Evolutionary conservation across 2,113 vertebrate species (phyloP).

Genomic region (Bujurquina vittata): DNA sequence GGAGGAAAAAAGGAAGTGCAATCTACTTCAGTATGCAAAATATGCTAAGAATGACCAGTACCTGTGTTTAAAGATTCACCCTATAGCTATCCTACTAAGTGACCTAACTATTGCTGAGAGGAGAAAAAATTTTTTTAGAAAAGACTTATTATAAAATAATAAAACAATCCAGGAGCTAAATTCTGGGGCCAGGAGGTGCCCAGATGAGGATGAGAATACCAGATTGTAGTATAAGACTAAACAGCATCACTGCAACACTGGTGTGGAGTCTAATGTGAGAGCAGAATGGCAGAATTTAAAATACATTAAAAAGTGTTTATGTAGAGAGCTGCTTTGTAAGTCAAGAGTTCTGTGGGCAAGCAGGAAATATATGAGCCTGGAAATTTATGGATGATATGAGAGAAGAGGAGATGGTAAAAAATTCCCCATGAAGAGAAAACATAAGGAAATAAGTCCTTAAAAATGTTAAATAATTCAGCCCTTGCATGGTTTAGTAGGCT

Average conservation of each 20-base stretch:
- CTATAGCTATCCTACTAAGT: neutral
- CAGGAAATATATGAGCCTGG: slow-evolving; percentile 28
- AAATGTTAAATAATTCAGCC: slow-evolving; percentile 21
- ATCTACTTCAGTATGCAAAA: too few relatives aligned
- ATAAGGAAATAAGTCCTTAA: neutral
- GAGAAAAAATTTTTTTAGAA: neutral
- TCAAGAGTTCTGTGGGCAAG: too few relatives aligned
- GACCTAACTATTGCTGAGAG: neutral
- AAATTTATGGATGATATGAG: slow-evolving; percentile 20
- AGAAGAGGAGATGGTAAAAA: neutral
- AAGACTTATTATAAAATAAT: neutral
- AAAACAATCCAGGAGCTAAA: neutral
- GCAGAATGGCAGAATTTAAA: neutral
- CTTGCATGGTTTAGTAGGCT: neutral
- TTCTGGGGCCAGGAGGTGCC: neutral
- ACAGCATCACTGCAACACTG: neutral
- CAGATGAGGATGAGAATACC: too few relatives aligned
- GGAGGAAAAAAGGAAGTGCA: too few relatives aligned
- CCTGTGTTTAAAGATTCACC: neutral
- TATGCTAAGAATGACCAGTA: too few relatives aligned
- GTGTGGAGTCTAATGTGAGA: neutral
- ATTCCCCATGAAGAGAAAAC: neutral
- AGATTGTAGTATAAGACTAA: neutral
- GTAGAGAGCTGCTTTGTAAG: neutral
- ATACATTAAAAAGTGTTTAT: neutral